These are phyloP conservation scores for Xerus inauris DNA, from an alignment of 2,113 vertebrate genomes.

Conservation along the genomic window DNA sequence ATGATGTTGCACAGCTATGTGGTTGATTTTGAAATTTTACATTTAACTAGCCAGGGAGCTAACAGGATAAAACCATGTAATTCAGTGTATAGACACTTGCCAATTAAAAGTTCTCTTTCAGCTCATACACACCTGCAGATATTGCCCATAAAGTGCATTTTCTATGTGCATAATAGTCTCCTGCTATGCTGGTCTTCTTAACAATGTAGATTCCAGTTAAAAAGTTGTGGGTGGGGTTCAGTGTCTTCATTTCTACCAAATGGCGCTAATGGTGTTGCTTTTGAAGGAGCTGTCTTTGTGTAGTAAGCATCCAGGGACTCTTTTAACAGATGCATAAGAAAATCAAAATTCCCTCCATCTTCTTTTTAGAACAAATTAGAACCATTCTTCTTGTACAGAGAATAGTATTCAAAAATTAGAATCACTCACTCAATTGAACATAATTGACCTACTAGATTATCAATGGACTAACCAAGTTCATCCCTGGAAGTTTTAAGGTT, in stretches of 20 bases:
- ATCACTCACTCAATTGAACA: not conserved
- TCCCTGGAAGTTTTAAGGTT: not conserved
- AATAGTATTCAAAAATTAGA: not conserved
- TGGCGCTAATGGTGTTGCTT: not conserved
- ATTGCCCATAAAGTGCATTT: not conserved
- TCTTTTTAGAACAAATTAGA: slow-evolving; percentile 3
- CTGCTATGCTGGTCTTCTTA: not conserved
- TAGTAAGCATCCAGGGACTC: not conserved
- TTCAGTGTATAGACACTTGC: not conserved
- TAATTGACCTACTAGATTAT: not conserved
- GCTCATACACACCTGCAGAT: not conserved
- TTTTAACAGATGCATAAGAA: not conserved
- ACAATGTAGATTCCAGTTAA: not conserved
- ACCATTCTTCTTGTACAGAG: not conserved
- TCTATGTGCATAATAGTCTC: not conserved
- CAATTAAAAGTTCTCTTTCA: not conserved
- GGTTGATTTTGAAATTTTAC: slow-evolving; percentile 10
- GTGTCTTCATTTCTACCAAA: not conserved
- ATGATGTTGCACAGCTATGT: not conserved
- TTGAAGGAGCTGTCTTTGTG: not conserved
- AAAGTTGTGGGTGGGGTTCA: not conserved
- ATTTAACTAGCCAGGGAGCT: not conserved
- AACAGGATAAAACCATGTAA: not conserved
- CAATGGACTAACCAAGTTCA: not conserved
- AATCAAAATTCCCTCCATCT: not conserved